Evolutionary conservation across 2,113 vertebrate genomes (phyloP), one percentile per base, ranked within the genome.

Genomic region (Corythoichthys intestinalis): DNA sequence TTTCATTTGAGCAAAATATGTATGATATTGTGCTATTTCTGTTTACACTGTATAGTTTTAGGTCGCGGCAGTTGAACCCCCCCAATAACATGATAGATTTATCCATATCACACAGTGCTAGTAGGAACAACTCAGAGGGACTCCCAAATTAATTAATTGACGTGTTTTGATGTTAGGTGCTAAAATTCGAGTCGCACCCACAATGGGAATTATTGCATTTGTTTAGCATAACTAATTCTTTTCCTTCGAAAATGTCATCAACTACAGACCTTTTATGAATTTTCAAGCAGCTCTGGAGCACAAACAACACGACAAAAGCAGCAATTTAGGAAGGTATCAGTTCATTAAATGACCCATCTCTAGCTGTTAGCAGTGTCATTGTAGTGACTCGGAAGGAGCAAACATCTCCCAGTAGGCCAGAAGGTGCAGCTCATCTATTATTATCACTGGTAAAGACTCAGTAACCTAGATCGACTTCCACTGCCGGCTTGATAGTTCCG

Each of bases 401-500:
- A 62, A 62, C 61, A 63, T 44, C 38, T 63, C 61, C 61, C 61
- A 47, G 61, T 63, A 47, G 61, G 41, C 41, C 61, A 63, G 61
- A 44, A 63, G 41, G 61, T 63, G 44, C 20, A 47, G 61, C 61
- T 63, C 61, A 63, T 63, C 61, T 47, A 63, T 63, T 63, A 63
- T 63, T 47, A 63, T 63, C 61, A 34, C 61, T 63, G 61, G 44
- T 47, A 63, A 63, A 63, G 61, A 63, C 41, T 47, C 61, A 28
- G 39, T 47, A 63, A 63, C 61, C 61, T 46, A 63, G 61, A 63
- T 63, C 12, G 20, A 63, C 41, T 63, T n/a, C n/a, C 61, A 7
- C n/a, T 28, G 39, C 39, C 37, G 5, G 20, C 10, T 34, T 34
- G n/a, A 20, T 47, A 34, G 61, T 47, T 47, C 28, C 46, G 41